Conservation (phyloP, 2,888 invertebrate genomes). For the Andrena bucephala region DNA sequence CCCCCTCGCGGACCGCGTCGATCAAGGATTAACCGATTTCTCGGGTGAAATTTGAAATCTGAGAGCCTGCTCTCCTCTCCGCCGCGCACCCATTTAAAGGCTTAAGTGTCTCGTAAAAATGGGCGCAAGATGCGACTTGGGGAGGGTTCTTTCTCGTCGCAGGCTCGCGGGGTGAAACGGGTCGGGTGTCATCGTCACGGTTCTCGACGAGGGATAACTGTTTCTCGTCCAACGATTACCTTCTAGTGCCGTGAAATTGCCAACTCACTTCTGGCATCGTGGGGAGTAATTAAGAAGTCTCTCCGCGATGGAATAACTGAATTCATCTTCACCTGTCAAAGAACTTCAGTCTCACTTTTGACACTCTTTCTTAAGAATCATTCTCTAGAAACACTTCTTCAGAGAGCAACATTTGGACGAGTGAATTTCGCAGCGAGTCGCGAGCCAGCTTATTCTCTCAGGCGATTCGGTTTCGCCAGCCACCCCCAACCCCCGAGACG, state of each 20-base stretch:
- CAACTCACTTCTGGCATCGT: neutral
- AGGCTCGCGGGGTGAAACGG: constrained; percentile 47
- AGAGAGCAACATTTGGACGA: neutral
- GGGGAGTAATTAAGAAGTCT: neutral
- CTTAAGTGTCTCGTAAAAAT: constrained; percentile 84
- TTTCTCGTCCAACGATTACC: constrained; percentile 3
- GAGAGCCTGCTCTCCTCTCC: constrained; percentile 68
- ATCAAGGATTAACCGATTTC: constrained; percentile 84
- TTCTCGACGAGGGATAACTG: neutral
- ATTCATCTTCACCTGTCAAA: neutral
- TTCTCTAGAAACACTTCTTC: too few relatives aligned
- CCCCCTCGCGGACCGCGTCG: constrained; percentile 53
- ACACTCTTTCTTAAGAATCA: neutral
- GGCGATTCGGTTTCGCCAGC: constrained; percentile 36
- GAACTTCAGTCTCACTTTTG: neutral
- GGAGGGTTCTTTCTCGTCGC: constrained; percentile 15
- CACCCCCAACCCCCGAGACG: constrained; percentile 7
- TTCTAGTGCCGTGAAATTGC: constrained; percentile 20
- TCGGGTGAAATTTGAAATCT: constrained; percentile 80
- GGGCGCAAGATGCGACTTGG: constrained; percentile 62
- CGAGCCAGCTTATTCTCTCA: constrained; percentile 18
- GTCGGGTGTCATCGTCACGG: constrained; percentile 68
- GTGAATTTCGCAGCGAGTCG: neutral
- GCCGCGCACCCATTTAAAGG: constrained; percentile 81
- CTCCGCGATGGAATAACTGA: neutral